Evolutionary conservation across 2,888 invertebrate genomes (phyloP).

Genomic region (Exephanes ischioxanthus): DNA sequence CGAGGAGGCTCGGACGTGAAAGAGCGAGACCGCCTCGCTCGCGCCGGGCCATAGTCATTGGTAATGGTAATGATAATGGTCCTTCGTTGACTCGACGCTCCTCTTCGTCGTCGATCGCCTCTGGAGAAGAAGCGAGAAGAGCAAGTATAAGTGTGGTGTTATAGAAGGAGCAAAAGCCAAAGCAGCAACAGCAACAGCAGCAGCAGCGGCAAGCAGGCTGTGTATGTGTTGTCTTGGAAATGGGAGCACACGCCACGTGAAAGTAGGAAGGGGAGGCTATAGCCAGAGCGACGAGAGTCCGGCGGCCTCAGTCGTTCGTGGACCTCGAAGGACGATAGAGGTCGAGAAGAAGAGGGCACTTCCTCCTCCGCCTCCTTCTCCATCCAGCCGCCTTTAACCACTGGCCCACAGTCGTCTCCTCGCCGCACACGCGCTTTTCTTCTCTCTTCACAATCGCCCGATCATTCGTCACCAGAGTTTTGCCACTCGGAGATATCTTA

Average conservation of each 20-base stretch:
- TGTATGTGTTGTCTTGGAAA: conserved; percentile 78
- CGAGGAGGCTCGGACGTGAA: background rate
- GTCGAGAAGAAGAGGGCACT: conserved; percentile 81
- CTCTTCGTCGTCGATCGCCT: conserved; percentile 29
- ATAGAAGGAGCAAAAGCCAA: conserved; percentile 50
- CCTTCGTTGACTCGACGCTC: conserved; percentile 41
- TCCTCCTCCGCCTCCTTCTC: conserved; percentile 74
- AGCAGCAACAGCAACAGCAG: conserved; percentile 7
- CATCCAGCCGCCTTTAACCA: conserved; percentile 70
- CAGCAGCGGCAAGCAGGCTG: conserved; percentile 18
- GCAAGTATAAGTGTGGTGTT: conserved; percentile 19
- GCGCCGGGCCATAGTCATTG: conserved; percentile 73
- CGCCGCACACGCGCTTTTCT: conserved; percentile 49
- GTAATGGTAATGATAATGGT: conserved; percentile 79
- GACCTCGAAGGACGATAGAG: conserved; percentile 85
- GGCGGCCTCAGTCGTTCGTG: conserved; percentile 84
- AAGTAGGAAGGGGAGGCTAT: conserved; percentile 83
- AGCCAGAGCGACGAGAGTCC: conserved; percentile 82
- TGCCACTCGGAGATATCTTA: background rate
- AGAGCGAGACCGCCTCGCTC: conserved; percentile 52
- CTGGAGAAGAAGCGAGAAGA: conserved; percentile 29
- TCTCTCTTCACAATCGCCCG: conserved; percentile 37
- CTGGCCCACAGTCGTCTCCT: conserved; percentile 42
- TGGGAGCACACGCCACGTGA: conserved; percentile 82
- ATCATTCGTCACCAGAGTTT: conserved; percentile 44